These are phyloP conservation scores for Amphiprion percula DNA, from an alignment of 2,113 vertebrate species.

Conservation along the genomic window DNA sequence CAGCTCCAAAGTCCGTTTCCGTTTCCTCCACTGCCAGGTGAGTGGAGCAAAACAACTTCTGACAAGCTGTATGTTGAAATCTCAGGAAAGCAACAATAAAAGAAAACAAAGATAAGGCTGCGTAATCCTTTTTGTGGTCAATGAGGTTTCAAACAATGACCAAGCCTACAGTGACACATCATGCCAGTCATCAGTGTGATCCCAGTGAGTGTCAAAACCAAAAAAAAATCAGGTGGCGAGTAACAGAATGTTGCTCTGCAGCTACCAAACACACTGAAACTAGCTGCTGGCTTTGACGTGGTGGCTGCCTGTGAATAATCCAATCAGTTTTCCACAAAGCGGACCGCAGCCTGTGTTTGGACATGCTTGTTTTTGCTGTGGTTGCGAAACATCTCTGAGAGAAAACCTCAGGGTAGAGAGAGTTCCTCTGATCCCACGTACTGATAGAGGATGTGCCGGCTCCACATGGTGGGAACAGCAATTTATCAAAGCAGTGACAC, in stretches of 20 bases:
- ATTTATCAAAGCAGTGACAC: constrained; percentile 67
- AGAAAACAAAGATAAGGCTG: constrained; percentile 46
- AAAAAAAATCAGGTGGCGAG: constrained; percentile 28
- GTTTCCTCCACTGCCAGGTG: constrained; percentile 94
- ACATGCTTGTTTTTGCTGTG: constrained; percentile 63
- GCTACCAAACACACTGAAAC: constrained; percentile 56
- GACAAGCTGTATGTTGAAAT: constrained; percentile 41
- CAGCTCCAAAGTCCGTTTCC: constrained; percentile 95
- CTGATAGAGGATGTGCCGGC: constrained; percentile 70
- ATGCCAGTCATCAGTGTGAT: constrained; percentile 51
- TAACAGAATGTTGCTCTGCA: constrained; percentile 71
- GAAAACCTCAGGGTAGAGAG: constrained; percentile 71
- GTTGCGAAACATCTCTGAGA: constrained; percentile 77
- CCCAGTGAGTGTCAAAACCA: constrained; percentile 24
- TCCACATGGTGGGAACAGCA: constrained; percentile 70
- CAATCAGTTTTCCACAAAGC: constrained; percentile 54
- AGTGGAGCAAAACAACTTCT: constrained; percentile 24
- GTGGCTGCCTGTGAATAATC: constrained; percentile 67
- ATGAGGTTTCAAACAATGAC: constrained; percentile 42
- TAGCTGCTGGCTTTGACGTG: constrained; percentile 51
- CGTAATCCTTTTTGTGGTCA: constrained; percentile 9
- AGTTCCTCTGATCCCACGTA: constrained; percentile 68
- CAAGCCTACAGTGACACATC: constrained; percentile 63
- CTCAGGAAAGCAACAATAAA: constrained; percentile 13
- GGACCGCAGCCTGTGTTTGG: constrained; percentile 70